Evolutionary conservation across 2,113 vertebrate genomes (phyloP).

Genomic region (Gallinago paraguaiae): DNA sequence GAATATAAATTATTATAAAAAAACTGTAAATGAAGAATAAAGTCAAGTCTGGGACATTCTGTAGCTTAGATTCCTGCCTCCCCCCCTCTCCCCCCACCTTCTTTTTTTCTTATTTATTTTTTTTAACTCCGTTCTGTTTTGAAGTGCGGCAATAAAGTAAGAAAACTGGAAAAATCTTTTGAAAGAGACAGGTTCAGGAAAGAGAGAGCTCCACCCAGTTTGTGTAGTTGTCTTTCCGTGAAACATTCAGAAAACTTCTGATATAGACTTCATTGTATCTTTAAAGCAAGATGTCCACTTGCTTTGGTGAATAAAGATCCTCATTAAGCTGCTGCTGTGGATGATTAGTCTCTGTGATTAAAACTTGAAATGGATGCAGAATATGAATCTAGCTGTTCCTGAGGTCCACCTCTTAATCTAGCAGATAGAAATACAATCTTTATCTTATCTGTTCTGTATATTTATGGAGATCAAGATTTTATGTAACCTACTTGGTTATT

Average conservation of each 20-base stretch:
- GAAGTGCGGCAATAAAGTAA: neutral
- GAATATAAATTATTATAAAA: neutral
- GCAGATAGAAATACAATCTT: neutral
- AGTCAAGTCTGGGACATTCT: neutral
- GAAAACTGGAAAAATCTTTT: neutral
- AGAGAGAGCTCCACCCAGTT: neutral
- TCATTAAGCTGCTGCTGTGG: neutral
- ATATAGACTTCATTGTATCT: neutral
- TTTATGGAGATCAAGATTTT: neutral
- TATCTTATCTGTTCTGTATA: neutral
- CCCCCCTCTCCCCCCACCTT: too few relatives aligned
- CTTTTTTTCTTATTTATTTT: neutral
- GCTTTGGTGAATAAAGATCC: neutral
- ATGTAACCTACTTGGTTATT: neutral
- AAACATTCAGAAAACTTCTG: neutral
- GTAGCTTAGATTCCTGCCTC: neutral
- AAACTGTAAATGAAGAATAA: neutral
- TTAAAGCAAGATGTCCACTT: neutral
- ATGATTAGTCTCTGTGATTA: neutral
- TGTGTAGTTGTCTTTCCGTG: neutral
- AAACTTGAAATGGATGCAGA: neutral
- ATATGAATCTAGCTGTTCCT: neutral
- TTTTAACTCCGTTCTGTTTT: neutral
- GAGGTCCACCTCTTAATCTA: neutral
- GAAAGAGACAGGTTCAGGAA: neutral